Conservation (phyloP, 2,797 vertebrate genomes). For the Nasua narica region DNA sequence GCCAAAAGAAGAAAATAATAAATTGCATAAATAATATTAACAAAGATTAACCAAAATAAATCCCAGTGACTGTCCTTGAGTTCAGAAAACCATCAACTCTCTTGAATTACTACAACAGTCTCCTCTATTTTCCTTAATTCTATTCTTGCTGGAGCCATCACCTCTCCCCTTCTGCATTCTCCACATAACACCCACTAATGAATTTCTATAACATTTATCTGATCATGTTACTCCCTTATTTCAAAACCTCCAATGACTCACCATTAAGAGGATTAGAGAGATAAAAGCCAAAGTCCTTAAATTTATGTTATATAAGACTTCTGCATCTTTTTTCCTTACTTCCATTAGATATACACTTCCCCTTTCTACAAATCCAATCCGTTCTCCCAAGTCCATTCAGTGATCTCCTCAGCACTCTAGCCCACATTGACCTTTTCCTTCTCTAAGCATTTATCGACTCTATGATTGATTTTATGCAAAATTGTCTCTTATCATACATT, state of each 20-base stretch:
- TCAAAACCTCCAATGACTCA: neutral
- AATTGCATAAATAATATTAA: neutral
- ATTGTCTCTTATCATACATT: neutral
- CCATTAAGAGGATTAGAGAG: neutral
- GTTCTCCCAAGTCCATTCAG: neutral
- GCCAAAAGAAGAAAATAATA: neutral
- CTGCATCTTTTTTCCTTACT: neutral
- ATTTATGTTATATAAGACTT: neutral
- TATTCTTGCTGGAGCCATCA: neutral
- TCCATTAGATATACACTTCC: neutral
- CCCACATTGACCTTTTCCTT: neutral
- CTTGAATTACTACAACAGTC: neutral
- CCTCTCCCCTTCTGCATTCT: neutral
- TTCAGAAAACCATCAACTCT: neutral
- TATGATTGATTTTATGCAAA: neutral
- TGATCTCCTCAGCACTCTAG: neutral
- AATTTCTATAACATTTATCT: neutral
- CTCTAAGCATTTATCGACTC: neutral
- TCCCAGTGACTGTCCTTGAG: neutral
- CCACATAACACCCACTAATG: neutral
- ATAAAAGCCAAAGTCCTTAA: neutral
- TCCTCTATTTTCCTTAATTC: neutral
- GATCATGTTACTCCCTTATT: neutral
- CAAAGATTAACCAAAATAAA: neutral
- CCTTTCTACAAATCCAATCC: neutral